Conservation (phyloP, 23 tunicate species). For the Phallusia fumigata region DNA sequence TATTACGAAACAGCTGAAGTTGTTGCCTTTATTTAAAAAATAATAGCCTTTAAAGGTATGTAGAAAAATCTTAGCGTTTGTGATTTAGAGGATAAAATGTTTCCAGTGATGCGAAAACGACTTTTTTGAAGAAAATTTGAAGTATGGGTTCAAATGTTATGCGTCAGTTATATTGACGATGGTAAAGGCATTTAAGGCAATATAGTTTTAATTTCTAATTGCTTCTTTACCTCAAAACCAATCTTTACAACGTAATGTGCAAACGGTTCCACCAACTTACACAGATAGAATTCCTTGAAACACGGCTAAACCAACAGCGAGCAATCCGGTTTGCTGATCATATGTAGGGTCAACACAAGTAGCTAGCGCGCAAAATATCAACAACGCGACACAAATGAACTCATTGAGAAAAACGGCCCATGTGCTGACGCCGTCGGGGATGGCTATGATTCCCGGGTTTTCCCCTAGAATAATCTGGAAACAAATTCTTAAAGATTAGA, state of each 20-base stretch:
- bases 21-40: neutral
- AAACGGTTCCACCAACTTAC: constrained; percentile 37
- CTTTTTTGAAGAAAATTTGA: neutral
- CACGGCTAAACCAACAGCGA: constrained; percentile 70
- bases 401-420: constrained; percentile 56
- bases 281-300: constrained; percentile 81
- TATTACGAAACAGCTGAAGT: neutral
- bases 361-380: constrained; percentile 61
- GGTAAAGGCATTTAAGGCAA: too few species aligned
- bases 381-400: constrained; percentile 50
- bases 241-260: too few species aligned
- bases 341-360: constrained; percentile 61
- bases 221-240: too few species aligned
- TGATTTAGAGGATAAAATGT: too few species aligned
- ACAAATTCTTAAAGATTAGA: neutral
- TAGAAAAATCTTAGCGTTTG: too few species aligned
- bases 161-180: too few species aligned
- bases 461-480: constrained; percentile 28
- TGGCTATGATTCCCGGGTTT: constrained; percentile 22
- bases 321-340: constrained; percentile 66
- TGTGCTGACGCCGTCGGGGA: constrained; percentile 27
- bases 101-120: neutral
- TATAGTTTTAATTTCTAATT: too few species aligned
- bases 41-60: too few species aligned
- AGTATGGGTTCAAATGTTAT: neutral